Percentiles rank a stretch among this genome's conserved stretches.
Conservation (phyloP, 2,888 invertebrate species). For the Himalopsyche anomala region DNA sequence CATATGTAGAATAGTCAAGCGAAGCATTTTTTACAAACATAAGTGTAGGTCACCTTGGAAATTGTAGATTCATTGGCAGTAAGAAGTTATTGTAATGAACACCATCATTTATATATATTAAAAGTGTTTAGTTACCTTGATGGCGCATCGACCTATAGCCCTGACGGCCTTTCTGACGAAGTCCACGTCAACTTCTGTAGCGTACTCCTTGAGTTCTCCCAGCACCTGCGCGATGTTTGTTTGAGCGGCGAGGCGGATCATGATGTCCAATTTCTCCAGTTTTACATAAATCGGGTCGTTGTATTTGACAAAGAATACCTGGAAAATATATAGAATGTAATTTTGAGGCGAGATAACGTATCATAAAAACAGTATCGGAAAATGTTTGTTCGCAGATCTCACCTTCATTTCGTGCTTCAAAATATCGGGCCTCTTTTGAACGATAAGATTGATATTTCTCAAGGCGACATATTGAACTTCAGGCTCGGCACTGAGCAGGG, state of each 20-base stretch:
- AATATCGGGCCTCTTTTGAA: slow-evolving; percentile 99
- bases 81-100: too few relatives aligned
- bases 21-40: too few relatives aligned
- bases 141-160: slow-evolving; percentile 99
- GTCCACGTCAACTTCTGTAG: slow-evolving; percentile 99
- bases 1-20: too few relatives aligned
- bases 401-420: slow-evolving; percentile 99
- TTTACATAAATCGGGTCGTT: slow-evolving; percentile 99
- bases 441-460: slow-evolving; percentile 98
- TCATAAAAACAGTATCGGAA: background rate
- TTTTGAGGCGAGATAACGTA: background rate
- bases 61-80: too few relatives aligned
- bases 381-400: background rate
- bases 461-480: slow-evolving; percentile 99
- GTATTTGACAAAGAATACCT: slow-evolving; percentile 98
- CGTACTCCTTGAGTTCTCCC: slow-evolving; percentile 98
- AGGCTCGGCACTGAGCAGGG: slow-evolving; percentile 97
- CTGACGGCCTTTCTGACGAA: slow-evolving; percentile 99
- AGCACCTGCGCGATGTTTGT: slow-evolving; percentile 98
- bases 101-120: background rate
- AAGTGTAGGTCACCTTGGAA: too few relatives aligned
- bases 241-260: slow-evolving; percentile 98
- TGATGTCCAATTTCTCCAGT: slow-evolving; percentile 98
- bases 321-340: slow-evolving; percentile 56
- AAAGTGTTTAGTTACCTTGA: slow-evolving; percentile 86